These are phyloP conservation scores for Aldabrachelys gigantea DNA, from an alignment of 2,113 vertebrate genomes.

Conservation along the genomic window DNA sequence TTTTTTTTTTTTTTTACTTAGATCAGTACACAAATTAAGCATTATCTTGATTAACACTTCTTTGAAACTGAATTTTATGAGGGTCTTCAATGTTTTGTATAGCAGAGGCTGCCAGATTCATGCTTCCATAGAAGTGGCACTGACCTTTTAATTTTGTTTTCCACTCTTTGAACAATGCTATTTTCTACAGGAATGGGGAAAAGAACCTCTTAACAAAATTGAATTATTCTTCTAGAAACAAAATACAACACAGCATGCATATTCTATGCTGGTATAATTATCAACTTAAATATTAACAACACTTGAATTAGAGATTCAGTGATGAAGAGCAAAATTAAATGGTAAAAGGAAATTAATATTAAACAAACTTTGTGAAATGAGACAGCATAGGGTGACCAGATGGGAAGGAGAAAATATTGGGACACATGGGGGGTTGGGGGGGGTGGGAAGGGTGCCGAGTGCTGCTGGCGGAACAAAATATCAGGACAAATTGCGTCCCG, in stretches of 20 bases:
- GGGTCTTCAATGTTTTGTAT: conserved; percentile 38
- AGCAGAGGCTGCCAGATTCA: conserved; percentile 55
- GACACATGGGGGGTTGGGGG: too few species aligned
- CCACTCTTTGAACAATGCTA: conserved; percentile 56
- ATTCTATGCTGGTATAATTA: conserved; percentile 64
- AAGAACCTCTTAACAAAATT: conserved; percentile 63
- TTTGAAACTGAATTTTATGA: conserved; percentile 72
- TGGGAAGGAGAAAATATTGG: too few species aligned
- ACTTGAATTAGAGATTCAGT: conserved; percentile 39
- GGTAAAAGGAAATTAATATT: conserved; percentile 40
- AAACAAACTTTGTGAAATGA: conserved; percentile 5
- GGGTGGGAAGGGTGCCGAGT: too few species aligned
- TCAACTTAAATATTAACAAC: conserved; percentile 67
- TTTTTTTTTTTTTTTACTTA: background rate
- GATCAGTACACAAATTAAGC: conserved; percentile 70
- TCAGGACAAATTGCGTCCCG: too few species aligned
- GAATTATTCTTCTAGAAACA: conserved; percentile 58
- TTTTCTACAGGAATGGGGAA: conserved; percentile 49
- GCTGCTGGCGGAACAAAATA: too few species aligned
- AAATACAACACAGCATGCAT: conserved; percentile 37
- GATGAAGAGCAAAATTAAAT: conserved; percentile 33
- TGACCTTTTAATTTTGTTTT: conserved; percentile 42
- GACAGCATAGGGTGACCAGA: background rate
- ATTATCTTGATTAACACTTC: conserved; percentile 57
- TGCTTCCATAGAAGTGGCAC: background rate